Conservation (phyloP, 1,140 invertebrate genomes). For the Ostrea edulis region DNA sequence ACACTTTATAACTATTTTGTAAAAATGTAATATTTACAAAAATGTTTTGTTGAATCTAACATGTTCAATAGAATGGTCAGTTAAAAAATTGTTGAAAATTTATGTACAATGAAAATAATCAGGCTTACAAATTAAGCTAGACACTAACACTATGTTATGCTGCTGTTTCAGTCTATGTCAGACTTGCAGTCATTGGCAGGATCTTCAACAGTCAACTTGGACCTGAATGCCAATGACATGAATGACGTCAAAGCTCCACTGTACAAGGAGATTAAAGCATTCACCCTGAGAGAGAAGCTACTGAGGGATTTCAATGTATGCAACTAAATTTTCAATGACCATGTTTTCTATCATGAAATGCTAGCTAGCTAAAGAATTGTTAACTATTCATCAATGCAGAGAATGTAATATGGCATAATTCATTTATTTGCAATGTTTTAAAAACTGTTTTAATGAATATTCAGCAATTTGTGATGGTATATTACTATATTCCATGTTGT, state of each 20-base stretch:
- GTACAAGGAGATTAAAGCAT: slow-evolving; percentile 69
- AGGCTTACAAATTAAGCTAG: background rate
- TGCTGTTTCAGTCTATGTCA: slow-evolving; percentile 60
- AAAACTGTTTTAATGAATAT: background rate
- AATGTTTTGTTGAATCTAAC: too few relatives aligned
- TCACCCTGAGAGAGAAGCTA: slow-evolving; percentile 70
- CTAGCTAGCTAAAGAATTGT: background rate
- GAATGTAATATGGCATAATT: background rate
- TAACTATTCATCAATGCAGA: background rate
- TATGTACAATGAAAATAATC: too few relatives aligned
- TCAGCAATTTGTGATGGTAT: too few relatives aligned
- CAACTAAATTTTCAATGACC: background rate
- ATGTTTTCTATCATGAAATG: background rate
- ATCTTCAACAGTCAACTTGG: slow-evolving; percentile 64
- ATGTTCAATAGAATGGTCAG: too few relatives aligned
- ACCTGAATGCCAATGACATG: slow-evolving; percentile 64
- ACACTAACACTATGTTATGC: background rate
- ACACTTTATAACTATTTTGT: too few relatives aligned
- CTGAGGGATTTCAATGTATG: slow-evolving; percentile 70
- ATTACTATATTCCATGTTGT: too few relatives aligned
- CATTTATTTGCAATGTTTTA: background rate
- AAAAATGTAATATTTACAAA: too few relatives aligned
- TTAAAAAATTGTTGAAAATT: too few relatives aligned
- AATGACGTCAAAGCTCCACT: slow-evolving; percentile 70
- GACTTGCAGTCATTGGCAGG: slow-evolving; percentile 68